phyloP scores from a whole-genome alignment of 1,140 invertebrate genomes.

The Solenopsis fugax region DNA sequence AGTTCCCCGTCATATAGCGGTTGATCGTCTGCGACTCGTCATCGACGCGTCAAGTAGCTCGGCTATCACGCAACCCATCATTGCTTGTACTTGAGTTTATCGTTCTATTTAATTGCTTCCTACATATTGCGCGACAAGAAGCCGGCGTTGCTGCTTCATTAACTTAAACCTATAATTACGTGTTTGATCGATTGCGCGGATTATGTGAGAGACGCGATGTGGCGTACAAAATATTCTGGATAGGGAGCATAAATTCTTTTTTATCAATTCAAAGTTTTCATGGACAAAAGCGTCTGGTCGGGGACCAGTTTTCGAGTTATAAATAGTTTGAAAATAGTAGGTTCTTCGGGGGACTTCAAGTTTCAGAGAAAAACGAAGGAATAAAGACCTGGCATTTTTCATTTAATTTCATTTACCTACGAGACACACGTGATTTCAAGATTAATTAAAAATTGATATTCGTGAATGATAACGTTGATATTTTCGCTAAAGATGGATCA shows the following conservation, averaged over 20 bases:
- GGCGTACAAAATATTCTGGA: not conserved
- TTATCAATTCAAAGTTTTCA: not conserved
- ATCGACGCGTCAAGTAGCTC: slow-evolving; percentile 49
- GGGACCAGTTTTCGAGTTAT: not conserved
- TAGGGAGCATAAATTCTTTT: not conserved
- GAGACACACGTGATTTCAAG: not conserved
- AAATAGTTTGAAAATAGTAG: not conserved
- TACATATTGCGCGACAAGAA: not conserved
- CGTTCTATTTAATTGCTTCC: slow-evolving; percentile 33
- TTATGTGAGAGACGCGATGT: not conserved
- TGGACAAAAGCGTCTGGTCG: not conserved
- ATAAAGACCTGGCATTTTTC: not conserved
- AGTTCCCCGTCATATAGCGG: slow-evolving; percentile 35
- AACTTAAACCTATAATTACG: slow-evolving; percentile 15
- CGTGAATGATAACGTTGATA: not conserved
- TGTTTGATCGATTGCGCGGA: not conserved
- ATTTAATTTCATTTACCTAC: not conserved
- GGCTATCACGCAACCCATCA: slow-evolving; percentile 35
- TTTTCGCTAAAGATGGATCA: not conserved
- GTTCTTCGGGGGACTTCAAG: not conserved
- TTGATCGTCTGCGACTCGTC: slow-evolving; percentile 57
- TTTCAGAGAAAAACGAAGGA: not conserved
- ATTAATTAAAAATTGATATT: slow-evolving; percentile 29
- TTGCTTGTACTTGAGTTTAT: slow-evolving; percentile 31
- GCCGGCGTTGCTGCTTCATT: not conserved